Conservation (phyloP, 1,140 invertebrate species). For the Aphis craccivora region DNA sequence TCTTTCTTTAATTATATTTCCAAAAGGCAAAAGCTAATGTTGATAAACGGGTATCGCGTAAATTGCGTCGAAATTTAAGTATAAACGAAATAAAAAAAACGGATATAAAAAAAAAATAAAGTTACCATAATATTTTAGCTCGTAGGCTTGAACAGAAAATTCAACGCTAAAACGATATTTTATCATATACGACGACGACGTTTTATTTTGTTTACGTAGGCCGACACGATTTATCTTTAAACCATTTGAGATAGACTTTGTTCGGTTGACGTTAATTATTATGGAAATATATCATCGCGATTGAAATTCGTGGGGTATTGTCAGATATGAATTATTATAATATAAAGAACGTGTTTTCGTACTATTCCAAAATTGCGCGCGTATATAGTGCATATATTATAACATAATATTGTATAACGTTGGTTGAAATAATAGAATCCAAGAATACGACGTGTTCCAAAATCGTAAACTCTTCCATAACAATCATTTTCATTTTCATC, state of each 20-base stretch:
- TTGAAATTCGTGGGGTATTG: background rate
- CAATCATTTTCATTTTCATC: background rate
- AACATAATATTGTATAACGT: background rate
- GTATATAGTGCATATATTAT: background rate
- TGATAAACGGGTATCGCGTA: background rate
- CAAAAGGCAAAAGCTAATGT: background rate
- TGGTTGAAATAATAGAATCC: background rate
- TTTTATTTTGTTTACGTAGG: slow-evolving; percentile 17
- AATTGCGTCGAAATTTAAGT: background rate
- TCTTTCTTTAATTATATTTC: background rate
- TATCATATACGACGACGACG: background rate
- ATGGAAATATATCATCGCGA: slow-evolving; percentile 10
- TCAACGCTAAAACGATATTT: background rate
- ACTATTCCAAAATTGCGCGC: background rate
- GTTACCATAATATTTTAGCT: background rate
- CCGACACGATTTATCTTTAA: slow-evolving; percentile 9
- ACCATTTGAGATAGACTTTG: background rate
- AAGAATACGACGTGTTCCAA: background rate
- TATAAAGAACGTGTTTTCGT: background rate
- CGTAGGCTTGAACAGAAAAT: background rate
- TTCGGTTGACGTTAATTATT: slow-evolving; percentile 1
- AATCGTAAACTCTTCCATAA: background rate
- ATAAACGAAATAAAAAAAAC: background rate
- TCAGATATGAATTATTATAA: slow-evolving; percentile 8
- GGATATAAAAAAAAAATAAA: background rate